Evolutionary conservation across 1,140 invertebrate species (phyloP).

Genomic region (Rhopalosiphum maidis): DNA sequence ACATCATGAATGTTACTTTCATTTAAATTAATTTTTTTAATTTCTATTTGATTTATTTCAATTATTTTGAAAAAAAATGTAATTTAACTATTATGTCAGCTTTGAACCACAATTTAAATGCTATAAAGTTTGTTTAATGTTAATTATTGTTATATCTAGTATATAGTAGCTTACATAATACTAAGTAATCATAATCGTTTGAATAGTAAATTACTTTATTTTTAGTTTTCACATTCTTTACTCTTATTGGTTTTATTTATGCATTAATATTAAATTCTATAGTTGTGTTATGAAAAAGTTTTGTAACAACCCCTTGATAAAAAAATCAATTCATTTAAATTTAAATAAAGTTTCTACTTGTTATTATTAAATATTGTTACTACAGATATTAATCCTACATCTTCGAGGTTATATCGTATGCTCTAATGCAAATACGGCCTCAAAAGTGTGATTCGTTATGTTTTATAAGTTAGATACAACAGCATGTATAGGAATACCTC

Average conservation of each 20-base stretch:
- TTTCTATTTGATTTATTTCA: neutral
- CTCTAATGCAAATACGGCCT: neutral
- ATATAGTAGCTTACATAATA: neutral
- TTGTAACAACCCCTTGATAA: neutral
- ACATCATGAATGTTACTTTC: neutral
- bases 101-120: neutral
- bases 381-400: neutral
- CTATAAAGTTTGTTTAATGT: neutral
- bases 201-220: neutral
- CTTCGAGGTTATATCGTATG: neutral
- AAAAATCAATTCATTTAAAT: neutral
- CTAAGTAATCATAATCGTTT: neutral
- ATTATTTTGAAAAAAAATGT: neutral
- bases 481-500: slow-evolving; percentile 38
- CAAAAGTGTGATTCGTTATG: neutral
- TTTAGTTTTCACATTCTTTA: neutral
- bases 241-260: neutral
- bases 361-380: neutral
- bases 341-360: neutral
- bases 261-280: neutral
- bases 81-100: neutral
- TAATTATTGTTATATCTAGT: neutral
- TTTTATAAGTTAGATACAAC: neutral
- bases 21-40: neutral
- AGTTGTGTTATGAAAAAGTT: neutral